A percentile compares a stretch with the other conserved stretches of the same genome.
These are phyloP conservation scores for Brenthis hecate DNA, from an alignment of 2,888 invertebrate genomes.

Conservation along the genomic window DNA sequence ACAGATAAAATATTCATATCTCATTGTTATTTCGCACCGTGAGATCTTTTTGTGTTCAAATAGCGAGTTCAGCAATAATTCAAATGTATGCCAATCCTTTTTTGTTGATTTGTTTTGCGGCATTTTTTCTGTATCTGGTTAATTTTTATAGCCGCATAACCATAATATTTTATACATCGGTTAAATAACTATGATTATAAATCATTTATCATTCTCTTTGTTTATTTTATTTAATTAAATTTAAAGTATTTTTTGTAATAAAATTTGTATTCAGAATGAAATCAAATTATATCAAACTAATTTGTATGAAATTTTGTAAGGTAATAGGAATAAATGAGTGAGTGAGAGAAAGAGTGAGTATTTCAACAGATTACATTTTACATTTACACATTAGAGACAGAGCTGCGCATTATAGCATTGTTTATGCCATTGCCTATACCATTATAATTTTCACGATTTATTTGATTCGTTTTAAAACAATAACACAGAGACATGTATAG, in stretches of 20 bases:
- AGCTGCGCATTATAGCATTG: too few relatives aligned
- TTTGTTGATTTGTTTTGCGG: slow-evolving; percentile 32
- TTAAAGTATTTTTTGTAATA: too few relatives aligned
- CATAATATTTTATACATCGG: slow-evolving; percentile 23
- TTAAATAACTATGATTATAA: slow-evolving; percentile 28
- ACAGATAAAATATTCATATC: slow-evolving; percentile 54
- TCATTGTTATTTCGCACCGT: slow-evolving; percentile 58
- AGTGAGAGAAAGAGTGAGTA: too few relatives aligned
- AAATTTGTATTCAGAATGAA: too few relatives aligned
- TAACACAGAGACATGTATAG: background rate
- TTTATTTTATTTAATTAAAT: background rate
- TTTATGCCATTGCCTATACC: too few relatives aligned
- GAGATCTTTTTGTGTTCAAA: slow-evolving; percentile 53
- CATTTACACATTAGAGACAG: too few relatives aligned
- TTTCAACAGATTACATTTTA: too few relatives aligned
- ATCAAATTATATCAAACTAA: too few relatives aligned
- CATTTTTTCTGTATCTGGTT: slow-evolving; percentile 31
- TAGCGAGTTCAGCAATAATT: slow-evolving; percentile 42
- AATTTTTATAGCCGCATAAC: slow-evolving; percentile 24
- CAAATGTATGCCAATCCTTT: slow-evolving; percentile 40
- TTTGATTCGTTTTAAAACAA: background rate
- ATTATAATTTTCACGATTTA: background rate
- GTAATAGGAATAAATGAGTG: too few relatives aligned
- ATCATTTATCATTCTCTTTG: slow-evolving; percentile 15
- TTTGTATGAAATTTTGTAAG: too few relatives aligned